Conservation (phyloP, 2,888 invertebrate genomes). For the Balanococcus diminutus region DNA sequence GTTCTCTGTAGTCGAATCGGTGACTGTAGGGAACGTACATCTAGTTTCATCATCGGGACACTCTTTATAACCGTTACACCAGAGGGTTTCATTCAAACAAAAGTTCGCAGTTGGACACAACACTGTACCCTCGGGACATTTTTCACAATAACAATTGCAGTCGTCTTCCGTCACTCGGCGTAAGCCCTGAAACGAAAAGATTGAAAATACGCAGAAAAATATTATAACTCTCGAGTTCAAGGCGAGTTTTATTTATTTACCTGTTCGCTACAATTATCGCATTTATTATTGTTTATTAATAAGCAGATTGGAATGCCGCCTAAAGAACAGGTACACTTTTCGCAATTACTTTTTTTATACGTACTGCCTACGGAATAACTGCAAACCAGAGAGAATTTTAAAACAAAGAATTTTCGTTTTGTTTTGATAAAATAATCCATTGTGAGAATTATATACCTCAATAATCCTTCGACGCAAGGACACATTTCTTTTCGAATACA, state of each 20-base stretch:
- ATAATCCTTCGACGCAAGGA: constrained; percentile 76
- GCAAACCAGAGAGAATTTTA: constrained; percentile 51
- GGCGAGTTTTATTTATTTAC: constrained; percentile 36
- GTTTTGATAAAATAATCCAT: not conserved
- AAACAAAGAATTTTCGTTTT: no score
- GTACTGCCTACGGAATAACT: constrained; percentile 70
- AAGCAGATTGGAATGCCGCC: constrained; percentile 74
- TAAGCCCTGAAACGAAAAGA: constrained; percentile 61
- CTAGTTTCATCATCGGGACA: constrained; percentile 82
- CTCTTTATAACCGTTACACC: constrained; percentile 83
- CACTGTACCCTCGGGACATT: constrained; percentile 71
- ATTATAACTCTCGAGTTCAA: no score
- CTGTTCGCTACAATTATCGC: constrained; percentile 47
- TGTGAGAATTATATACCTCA: constrained; percentile 63
- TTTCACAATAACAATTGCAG: constrained; percentile 76
- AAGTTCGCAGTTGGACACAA: constrained; percentile 77
- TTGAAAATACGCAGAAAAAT: no score
- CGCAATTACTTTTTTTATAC: constrained; percentile 78
- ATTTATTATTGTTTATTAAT: constrained; percentile 34
- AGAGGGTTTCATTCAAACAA: constrained; percentile 72
- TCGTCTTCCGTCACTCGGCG: constrained; percentile 63
- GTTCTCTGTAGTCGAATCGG: not conserved
- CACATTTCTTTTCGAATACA: constrained; percentile 77
- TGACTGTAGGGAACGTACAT: constrained; percentile 62
- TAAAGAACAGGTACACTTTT: constrained; percentile 78